Base-by-base conservation (phyloP, 2,888 invertebrate species). In the Smittia aterrima region DNA sequence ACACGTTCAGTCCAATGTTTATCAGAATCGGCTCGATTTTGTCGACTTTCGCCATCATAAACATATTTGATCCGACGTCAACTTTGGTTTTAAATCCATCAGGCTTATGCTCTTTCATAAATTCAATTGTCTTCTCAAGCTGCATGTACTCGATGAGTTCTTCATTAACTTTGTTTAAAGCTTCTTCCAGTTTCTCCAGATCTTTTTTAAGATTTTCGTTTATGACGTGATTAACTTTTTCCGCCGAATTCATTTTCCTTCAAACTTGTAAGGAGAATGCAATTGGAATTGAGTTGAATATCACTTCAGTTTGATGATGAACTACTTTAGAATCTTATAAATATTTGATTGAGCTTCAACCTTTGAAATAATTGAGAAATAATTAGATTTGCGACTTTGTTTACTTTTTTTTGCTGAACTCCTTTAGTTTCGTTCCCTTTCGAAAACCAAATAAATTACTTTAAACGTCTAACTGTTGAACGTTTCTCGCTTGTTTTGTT, bases 31-130 rank as follows among this genome's bases (percentile, higher is more conserved):
- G 85, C 0, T 88, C 87, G 0, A 88, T 84, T 79, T 92, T 88
- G 70, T 85, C 83, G 71, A 93, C 88, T 74, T 88, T 84, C 0
- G 92, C 92, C 80, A 93, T 90, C 80, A 92, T 89, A 78, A 92
- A 95, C 77, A 93, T 90, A 80, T 91, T 92, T 78, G 91, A 90
- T n/a, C 95, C 95, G 32, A 95, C 83, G 80, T 95, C 92, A 25
- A 95, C 86, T 82, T 90, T 86, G 0, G 90, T 89, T 78, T 89
- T 89, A 68, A 89, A 84, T 27, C 86, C 86, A 76, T 84, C 83
- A 3, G 86, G 84, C 66, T 87, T 84, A 0, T 85, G 79, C 1
- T 84, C 83, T 40, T 85, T 85, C 1, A 92, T 82, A 0, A 89
- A 87, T 79, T 89, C 86, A 22, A 94, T 86, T 0, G 88, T 85